These are phyloP conservation scores for Dermochelys coriacea DNA, from an alignment of 2,797 vertebrate species.

Conservation along the genomic window DNA sequence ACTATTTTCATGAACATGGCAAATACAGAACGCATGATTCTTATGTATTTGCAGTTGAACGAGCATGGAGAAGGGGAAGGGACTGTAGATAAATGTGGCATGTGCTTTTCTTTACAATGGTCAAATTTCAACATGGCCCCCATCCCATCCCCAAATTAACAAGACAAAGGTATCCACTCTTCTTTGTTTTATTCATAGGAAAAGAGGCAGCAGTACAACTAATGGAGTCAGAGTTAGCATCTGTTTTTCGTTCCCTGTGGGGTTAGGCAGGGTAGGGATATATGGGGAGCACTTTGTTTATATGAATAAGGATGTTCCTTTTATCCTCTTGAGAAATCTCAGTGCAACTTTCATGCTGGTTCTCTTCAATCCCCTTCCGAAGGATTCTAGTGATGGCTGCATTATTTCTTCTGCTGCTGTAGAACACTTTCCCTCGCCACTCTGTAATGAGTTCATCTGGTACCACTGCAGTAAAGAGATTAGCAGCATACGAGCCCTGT, in stretches of 20 bases:
- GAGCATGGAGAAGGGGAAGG: background rate
- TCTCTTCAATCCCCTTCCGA: background rate
- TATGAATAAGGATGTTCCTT: background rate
- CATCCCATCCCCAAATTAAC: background rate
- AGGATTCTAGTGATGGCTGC: background rate
- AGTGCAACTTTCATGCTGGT: background rate
- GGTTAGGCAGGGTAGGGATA: background rate
- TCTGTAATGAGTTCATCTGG: background rate
- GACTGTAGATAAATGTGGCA: background rate
- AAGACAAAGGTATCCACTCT: background rate
- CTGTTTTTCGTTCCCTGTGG: background rate
- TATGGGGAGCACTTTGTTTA: background rate
- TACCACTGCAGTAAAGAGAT: background rate
- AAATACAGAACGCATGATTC: background rate
- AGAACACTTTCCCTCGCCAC: background rate
- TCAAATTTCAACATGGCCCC: background rate
- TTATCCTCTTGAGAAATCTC: background rate
- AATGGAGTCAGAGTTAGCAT: background rate
- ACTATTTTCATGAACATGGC: no score
- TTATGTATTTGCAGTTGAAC: background rate
- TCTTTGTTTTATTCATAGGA: background rate
- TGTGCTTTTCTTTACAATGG: background rate
- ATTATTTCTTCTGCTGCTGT: background rate
- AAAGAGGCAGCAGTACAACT: background rate
- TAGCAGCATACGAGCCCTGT: background rate